Evolutionary conservation across 30 jellyfish, hydroid and myxozoan species (phyloP).

Genomic region (Cassiopea xamachana): DNA sequence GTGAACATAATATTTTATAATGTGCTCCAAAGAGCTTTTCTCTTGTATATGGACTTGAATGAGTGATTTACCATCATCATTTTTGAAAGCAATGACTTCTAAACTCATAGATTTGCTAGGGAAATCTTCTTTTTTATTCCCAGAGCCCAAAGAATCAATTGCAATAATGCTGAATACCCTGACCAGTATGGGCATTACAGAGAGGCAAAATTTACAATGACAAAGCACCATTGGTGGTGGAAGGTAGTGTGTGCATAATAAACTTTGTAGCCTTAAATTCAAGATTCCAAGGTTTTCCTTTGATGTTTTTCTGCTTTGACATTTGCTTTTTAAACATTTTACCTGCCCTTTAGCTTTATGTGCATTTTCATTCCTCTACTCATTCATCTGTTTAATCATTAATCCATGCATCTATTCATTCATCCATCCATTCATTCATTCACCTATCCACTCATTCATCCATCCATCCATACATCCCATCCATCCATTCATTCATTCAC

Average conservation of each 20-base stretch:
- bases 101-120: background rate
- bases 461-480: background rate
- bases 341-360: too few species aligned
- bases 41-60: too few species aligned
- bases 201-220: constrained; percentile 91
- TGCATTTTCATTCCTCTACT: background rate
- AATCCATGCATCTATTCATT: constrained; percentile 5
- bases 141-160: constrained; percentile 69
- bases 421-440: constrained; percentile 36
- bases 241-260: constrained; percentile 52
- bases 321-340: too few species aligned
- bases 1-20: too few species aligned
- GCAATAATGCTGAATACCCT: constrained; percentile 95
- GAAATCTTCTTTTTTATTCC: background rate
- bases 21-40: too few species aligned
- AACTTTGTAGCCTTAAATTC: too few species aligned
- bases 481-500: background rate
- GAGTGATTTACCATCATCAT: too few species aligned
- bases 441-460: constrained; percentile 27
- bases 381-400: background rate
- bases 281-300: too few species aligned
- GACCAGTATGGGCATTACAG: constrained; percentile 94
- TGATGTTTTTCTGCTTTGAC: too few species aligned
- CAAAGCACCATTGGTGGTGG: constrained; percentile 99
- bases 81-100: too few species aligned